These are phyloP conservation scores for Porites lutea DNA, from an alignment of 64 coral and sea anemone species.

Conservation along the genomic window DNA sequence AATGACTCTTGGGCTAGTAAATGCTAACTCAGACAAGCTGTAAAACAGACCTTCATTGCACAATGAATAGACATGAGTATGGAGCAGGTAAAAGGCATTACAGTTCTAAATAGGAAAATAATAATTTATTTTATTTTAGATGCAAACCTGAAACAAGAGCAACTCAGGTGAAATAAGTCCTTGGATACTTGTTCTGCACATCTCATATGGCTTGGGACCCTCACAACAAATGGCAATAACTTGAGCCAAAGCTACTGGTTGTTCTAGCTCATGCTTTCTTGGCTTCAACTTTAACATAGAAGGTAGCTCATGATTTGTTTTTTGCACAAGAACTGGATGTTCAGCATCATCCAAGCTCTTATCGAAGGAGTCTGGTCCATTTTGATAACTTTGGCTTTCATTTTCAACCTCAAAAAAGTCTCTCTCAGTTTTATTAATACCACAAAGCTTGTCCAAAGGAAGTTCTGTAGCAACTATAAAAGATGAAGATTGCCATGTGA, in stretches of 20 bases:
- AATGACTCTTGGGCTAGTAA: too few relatives aligned
- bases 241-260: not conserved
- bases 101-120: too few relatives aligned
- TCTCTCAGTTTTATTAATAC: not conserved
- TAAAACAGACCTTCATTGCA: too few relatives aligned
- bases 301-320: not conserved
- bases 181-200: not conserved
- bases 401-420: conserved; percentile 25
- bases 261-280: not conserved
- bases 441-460: conserved; percentile 22
- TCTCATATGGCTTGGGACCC: not conserved
- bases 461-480: conserved; percentile 29
- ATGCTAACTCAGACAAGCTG: too few relatives aligned
- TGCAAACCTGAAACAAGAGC: conserved; percentile 38
- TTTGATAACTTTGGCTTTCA: not conserved
- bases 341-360: not conserved
- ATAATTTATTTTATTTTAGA: not conserved
- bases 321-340: not conserved
- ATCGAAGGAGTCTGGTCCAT: not conserved
- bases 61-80: too few relatives aligned
- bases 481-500: not conserved
- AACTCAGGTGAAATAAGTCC: conserved; percentile 46
- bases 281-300: conserved; percentile 22
- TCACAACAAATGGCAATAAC: conserved; percentile 16
- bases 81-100: too few relatives aligned